Evolutionary conservation across 2,888 invertebrate genomes (phyloP).

Genomic region (Charanyca ferruginea): DNA sequence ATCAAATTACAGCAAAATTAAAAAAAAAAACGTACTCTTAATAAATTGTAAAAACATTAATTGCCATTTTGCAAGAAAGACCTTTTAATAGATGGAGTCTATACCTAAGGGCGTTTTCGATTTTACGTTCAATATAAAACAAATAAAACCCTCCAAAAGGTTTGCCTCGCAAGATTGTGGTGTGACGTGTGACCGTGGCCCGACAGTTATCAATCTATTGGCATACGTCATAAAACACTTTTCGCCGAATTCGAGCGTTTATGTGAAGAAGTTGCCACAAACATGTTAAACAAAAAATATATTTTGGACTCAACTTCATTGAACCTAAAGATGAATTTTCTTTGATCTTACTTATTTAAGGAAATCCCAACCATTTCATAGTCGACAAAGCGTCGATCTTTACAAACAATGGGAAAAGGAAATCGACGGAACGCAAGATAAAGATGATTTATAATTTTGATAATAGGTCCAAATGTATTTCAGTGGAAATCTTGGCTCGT

Average conservation of each 20-base stretch:
- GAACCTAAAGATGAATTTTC: not conserved
- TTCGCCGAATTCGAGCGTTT: slow-evolving; percentile 26
- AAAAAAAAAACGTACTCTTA: not conserved
- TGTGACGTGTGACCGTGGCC: slow-evolving; percentile 8
- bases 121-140: slow-evolving; percentile 9
- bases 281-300: slow-evolving; percentile 4
- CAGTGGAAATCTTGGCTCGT: slow-evolving; percentile 51
- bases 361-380: slow-evolving; percentile 60
- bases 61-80: not conserved
- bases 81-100: not conserved
- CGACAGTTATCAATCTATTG: slow-evolving; percentile 46
- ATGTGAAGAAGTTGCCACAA: slow-evolving; percentile 18
- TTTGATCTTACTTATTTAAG: slow-evolving; percentile 5
- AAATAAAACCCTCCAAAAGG: slow-evolving; percentile 18
- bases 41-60: not conserved
- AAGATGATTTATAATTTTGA: slow-evolving; percentile 77
- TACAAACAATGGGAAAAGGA: slow-evolving; percentile 59
- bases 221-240: slow-evolving; percentile 47
- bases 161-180: not conserved
- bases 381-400: slow-evolving; percentile 65
- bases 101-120: not conserved
- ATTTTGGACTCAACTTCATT: slow-evolving; percentile 3
- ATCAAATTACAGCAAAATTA: not conserved
- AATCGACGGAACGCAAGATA: slow-evolving; percentile 76
- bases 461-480: slow-evolving; percentile 71